phyloP scores from a whole-genome alignment of 92 coral and sea anemone genomes.

The Virgularia gustaviana region DNA sequence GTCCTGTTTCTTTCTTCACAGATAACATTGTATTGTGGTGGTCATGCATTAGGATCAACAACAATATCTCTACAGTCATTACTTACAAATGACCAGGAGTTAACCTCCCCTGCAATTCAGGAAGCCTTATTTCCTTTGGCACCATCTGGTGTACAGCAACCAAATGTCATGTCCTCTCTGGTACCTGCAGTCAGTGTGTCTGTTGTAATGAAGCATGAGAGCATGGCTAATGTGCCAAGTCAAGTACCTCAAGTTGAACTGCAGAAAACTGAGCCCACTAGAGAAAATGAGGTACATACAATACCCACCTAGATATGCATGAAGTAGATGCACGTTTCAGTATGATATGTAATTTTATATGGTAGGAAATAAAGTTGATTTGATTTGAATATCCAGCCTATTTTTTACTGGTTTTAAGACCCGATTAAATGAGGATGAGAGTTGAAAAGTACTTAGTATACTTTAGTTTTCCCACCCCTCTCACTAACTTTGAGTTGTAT shows the following conservation, averaged over 20 bases:
- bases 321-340: too few species aligned
- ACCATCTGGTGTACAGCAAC: constrained; percentile 47
- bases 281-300: too few species aligned
- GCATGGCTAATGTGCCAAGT: constrained; percentile 40
- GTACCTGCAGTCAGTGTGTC: constrained; percentile 88
- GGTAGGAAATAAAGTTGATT: too few species aligned
- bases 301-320: too few species aligned
- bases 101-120: constrained; percentile 60
- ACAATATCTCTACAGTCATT: constrained; percentile 72
- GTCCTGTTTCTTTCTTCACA: constrained; percentile 13
- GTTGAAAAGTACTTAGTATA: too few species aligned
- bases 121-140: constrained; percentile 77
- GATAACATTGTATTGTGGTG: constrained; percentile 90
- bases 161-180: constrained; percentile 31
- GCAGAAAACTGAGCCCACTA: too few species aligned
- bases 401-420: too few species aligned
- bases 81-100: constrained; percentile 54
- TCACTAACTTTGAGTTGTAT: too few species aligned
- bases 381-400: too few species aligned
- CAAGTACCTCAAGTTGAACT: background rate
- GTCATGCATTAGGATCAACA: constrained; percentile 77
- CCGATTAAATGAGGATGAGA: too few species aligned
- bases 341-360: too few species aligned
- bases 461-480: too few species aligned
- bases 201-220: constrained; percentile 65